These are phyloP conservation scores for Thalassoma bifasciatum DNA, from an alignment of 2,113 vertebrate genomes.

Conservation along the genomic window DNA sequence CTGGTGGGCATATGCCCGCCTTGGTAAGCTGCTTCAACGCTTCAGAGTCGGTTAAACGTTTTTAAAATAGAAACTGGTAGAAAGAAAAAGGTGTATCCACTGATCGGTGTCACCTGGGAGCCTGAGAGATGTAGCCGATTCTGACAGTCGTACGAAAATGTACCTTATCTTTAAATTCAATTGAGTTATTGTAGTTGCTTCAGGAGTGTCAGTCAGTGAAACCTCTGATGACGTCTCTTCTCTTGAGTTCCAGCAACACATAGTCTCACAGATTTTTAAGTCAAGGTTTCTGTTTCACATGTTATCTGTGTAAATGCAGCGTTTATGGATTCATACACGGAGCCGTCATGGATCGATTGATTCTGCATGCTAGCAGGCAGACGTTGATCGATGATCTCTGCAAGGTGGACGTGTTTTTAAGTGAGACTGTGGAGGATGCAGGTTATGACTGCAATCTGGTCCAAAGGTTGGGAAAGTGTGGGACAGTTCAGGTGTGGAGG, in stretches of 20 bases:
- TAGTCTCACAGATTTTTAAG: neutral
- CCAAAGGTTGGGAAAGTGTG: neutral
- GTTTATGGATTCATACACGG: conserved; percentile 5
- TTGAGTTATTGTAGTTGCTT: neutral
- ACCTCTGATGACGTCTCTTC: neutral
- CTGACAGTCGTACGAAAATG: neutral
- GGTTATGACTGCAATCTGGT: neutral
- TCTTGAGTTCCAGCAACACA: neutral
- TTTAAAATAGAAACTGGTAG: neutral
- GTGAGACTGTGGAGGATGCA: neutral
- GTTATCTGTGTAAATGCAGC: neutral
- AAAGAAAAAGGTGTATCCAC: neutral
- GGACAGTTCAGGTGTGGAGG: neutral
- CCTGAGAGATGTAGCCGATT: neutral
- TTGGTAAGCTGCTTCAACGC: conserved; percentile 31
- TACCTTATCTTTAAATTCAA: neutral
- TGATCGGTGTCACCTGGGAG: neutral
- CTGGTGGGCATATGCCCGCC: conserved; percentile 28
- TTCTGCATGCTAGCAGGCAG: neutral
- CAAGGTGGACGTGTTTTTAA: conserved; percentile 2
- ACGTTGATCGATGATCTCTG: neutral
- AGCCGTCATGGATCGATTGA: neutral
- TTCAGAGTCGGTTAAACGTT: conserved; percentile 10
- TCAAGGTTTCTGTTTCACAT: neutral
- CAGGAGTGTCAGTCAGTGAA: neutral